Evolutionary conservation across 2,888 invertebrate species (phyloP).

Genomic region (Scelioninae gen. 2): DNA sequence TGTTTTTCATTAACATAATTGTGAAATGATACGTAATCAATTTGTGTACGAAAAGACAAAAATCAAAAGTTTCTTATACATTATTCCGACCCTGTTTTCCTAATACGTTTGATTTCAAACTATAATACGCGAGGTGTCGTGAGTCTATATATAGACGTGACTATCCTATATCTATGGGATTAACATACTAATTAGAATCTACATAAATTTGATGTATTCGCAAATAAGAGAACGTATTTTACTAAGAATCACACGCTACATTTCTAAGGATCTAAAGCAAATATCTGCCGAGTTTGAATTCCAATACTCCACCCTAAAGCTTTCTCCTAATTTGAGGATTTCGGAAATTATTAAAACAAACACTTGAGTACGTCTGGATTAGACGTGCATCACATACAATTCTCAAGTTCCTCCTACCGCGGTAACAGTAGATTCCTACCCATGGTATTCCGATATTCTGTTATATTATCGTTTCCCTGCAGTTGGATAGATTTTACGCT

Average conservation of each 20-base stretch:
- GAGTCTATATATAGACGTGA: too few relatives aligned
- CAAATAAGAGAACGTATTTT: background rate
- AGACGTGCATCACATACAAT: slow-evolving; percentile 44
- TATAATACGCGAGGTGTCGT: too few relatives aligned
- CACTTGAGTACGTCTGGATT: slow-evolving; percentile 41
- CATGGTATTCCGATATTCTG: slow-evolving; percentile 26
- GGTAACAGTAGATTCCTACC: slow-evolving; percentile 15
- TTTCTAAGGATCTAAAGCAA: slow-evolving; percentile 14
- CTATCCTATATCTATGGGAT: too few relatives aligned
- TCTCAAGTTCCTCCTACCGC: slow-evolving; percentile 28
- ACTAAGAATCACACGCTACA: slow-evolving; percentile 7
- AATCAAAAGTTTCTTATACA: too few relatives aligned
- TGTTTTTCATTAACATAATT: too few relatives aligned
- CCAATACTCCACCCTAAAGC: slow-evolving; percentile 11
- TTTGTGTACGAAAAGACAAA: too few relatives aligned
- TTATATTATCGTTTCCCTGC: slow-evolving; percentile 5
- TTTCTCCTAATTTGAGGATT: slow-evolving; percentile 41
- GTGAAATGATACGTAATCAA: too few relatives aligned
- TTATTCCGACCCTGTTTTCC: too few relatives aligned
- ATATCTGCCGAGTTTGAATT: slow-evolving; percentile 21
- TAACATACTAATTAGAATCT: slow-evolving; percentile 13
- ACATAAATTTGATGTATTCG: slow-evolving; percentile 17
- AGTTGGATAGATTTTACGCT: slow-evolving; percentile 8
- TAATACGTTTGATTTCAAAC: too few relatives aligned
- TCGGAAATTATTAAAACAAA: slow-evolving; percentile 49